Base-by-base conservation (phyloP, 1,140 invertebrate genomes). In the Penaeus japonicus region DNA sequence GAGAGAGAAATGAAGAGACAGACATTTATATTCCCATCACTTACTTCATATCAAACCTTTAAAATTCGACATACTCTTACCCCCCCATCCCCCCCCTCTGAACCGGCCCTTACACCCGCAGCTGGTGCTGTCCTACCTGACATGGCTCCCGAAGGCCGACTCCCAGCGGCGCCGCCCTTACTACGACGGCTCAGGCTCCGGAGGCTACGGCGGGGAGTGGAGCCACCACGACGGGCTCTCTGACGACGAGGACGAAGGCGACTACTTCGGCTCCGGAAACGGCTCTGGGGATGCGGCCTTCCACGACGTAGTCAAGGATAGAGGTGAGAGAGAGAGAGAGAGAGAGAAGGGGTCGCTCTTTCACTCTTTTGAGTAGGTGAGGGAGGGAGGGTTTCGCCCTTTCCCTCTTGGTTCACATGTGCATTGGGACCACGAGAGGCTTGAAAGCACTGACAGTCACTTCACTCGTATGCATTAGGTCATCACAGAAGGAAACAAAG, bases 111-210 rank as follows among this genome's bases (percentile, higher is more conserved):
- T 4, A n/a, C 35, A 15, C n/a, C 39, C 24, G n/a, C 83, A 89
- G 88, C 82, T 85, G 17, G 78, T 89, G 47, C 20, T 85, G 75
- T 84, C 88, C 1, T 32, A 70, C 47, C 77, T 89, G 55, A 89
- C 88, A 15, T 89, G 88, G 88, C 83, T 89, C n/a, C 88, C 82
- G 12, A 82, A 85, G 75, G 53, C 88, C 24, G 82, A 85, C 22
- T 62, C 83, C 20, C 83, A 59, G 65, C 55, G 47, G 22, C 27
- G 83, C 57, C 57, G 70, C 24, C 47, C 32, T n/a, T 32, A 85
- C 12, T 22, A 17, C 15, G 18, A 70, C 32, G 27, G n/a, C 22
- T 54, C 62, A 24, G 82, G 81, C 47, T 84, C 82, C 2, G 88
- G 88, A 17, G 83, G 83, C 59, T 24, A 57, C 24, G 84, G 84